Evolutionary conservation across 92 coral and sea anemone species (phyloP), one percentile per base, ranked within the genome.

Genomic region (Chrysogorgia sp.): DNA sequence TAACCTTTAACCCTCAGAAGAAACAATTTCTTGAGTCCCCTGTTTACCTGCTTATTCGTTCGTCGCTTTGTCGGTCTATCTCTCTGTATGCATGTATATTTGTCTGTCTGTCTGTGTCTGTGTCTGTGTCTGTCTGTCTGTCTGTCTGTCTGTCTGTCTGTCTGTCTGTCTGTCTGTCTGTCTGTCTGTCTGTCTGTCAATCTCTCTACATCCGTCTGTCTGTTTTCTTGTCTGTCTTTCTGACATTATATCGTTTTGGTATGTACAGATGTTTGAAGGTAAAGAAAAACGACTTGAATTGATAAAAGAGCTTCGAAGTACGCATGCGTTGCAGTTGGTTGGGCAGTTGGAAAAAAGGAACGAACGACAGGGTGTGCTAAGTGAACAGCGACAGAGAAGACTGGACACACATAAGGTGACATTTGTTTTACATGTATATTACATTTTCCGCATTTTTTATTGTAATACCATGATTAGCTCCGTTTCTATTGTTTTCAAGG

Each of bases 251-350:
- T 3, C 2, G 35, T 19, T n/a, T 57, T 14, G 35, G 29, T 1
- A 6, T n/a, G 4, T 86, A 30, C 29, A 94, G 98, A 94, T 94
- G 98, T 94, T 89, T 49, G 98, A 94, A 85, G 98, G 98, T 67
- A 94, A 94, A 52, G 98, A 91, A 81, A 94, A 94, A 62, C 88
- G 98, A 57, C 77, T 91, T 34, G 98, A 94, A 71, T 68, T 94
- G 83, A 94, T 94, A 60, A 92, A 89, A 67, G 98, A 94, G 87
- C 82, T 94, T 21, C 94, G 97, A 25, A 94, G 98, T 59, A 94
- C 98, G 30, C 98, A 94, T 69, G 98, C 98, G 32, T 87, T 94
- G 32, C 98, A 94, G 75, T 89, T 91, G 79, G 91, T 89, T 43
- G 98, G 97, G 30, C 94, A 91, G 76, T 28, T 86, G 58, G 96